Base-by-base conservation (phyloP, 2,888 invertebrate species). In the Neocrepidodera transversa region DNA sequence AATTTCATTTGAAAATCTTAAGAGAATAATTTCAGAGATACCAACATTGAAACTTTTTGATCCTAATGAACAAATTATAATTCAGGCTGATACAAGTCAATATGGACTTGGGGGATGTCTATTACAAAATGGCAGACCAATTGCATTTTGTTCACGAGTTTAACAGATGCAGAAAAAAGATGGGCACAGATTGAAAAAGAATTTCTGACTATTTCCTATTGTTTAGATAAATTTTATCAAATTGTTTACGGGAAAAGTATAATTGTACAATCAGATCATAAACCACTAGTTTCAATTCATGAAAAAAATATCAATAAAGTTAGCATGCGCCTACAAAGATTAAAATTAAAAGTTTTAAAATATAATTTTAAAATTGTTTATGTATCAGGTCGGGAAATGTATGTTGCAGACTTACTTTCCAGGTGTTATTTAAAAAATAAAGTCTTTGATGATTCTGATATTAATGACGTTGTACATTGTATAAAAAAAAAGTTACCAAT, bases 181-280 rank as follows among this genome's bases (percentile, higher is more conserved):
- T 76, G 71, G 61, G 64, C 72, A 36, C 71, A 75, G 63, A 65
- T 67, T 40, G 66, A 68, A n/a, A 68, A 67, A 60, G 74, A 77
- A 58, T 55, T 68, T 4, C 53, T 76, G n/a, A 69, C 71, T 1
- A 74, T 77, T 38, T 65, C 62, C 8, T 74, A 72, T 66, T 69
- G 64, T 1, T 68, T 72, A 38, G 45, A 59, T 20, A 73, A 71
- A 51, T 76, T 76, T 65, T 68, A 71, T 48, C 69, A 74, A 50
- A 75, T 71, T 60, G 66, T 76, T 3, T 75, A 69, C 68, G 73
- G 72, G 5, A 56, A 66, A 48, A 58, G 61, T 55, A 42, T 74
- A 4, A 42, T 58, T 16, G 67, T 76, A 4, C 63, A 75, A 28
- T 30, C 30, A 10, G 30, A 30, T 2, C 30, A 30, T 10, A 71